Percentiles rank a stretch among this genome's conserved stretches.
Evolutionary conservation across 2,113 vertebrate genomes (phyloP).

Genomic region (Ctenomys sociabilis): DNA sequence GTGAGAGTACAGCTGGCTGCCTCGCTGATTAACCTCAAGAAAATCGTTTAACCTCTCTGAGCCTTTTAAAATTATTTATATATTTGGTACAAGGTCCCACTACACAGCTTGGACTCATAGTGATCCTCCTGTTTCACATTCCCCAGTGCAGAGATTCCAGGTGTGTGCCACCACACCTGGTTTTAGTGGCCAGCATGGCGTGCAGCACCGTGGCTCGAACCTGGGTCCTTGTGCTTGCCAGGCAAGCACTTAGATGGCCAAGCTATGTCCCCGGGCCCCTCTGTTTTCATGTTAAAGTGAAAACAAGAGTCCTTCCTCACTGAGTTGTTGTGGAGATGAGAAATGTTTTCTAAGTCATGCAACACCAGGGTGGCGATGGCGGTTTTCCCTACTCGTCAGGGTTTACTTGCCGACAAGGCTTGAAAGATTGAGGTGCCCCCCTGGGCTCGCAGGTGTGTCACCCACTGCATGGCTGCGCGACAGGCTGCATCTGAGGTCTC

Average conservation of each 20-base stretch:
- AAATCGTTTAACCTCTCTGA: conserved; percentile 16
- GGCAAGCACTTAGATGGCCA: too few species aligned
- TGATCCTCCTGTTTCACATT: too few species aligned
- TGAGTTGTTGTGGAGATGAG: not conserved
- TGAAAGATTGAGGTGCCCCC: conserved; percentile 87
- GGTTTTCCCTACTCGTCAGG: not conserved
- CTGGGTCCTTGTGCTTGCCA: too few species aligned
- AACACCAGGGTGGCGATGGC: rapidly evolving
- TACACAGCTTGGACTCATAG: too few species aligned
- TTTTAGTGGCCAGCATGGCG: too few species aligned
- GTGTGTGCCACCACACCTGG: too few species aligned
- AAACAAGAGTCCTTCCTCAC: not conserved
- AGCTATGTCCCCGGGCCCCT: not conserved
- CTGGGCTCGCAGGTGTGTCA: conserved; percentile 80
- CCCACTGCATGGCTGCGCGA: conserved; percentile 87
- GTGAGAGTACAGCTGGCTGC: not conserved
- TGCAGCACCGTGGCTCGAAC: too few species aligned
- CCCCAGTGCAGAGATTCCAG: too few species aligned
- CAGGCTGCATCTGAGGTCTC: conserved; percentile 85
- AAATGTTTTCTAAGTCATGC: not conserved
- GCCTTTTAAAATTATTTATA: not conserved
- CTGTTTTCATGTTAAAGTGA: not conserved
- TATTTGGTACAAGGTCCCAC: too few species aligned
- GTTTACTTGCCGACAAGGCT: conserved; percentile 87
- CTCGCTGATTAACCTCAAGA: not conserved